These are phyloP conservation scores for Heterodera carotae DNA, from an alignment of 1,140 invertebrate genomes.

Conservation along the genomic window DNA sequence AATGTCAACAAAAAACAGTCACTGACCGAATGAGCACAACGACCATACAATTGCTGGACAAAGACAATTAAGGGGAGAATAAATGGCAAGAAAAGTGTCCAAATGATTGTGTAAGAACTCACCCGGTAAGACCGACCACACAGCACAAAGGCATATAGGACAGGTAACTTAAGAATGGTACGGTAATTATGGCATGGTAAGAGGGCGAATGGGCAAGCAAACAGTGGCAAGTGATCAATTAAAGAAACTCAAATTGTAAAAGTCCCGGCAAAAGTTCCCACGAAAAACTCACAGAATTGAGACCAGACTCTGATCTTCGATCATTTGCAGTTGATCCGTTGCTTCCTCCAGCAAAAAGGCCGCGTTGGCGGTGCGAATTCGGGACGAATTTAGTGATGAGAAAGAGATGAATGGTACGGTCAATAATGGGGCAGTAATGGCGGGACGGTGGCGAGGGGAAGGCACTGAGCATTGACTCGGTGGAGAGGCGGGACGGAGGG, in stretches of 20 bases:
- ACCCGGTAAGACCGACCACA: constrained; percentile 52
- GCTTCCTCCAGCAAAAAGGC: neutral
- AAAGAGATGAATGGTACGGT: neutral
- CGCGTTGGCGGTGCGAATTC: neutral
- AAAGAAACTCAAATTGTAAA: neutral
- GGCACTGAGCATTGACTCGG: neutral
- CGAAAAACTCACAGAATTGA: constrained; percentile 20
- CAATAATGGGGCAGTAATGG: neutral
- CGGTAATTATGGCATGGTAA: neutral
- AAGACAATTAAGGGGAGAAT: constrained; percentile 50
- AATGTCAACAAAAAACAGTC: neutral
- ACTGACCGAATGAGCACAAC: constrained; percentile 55
- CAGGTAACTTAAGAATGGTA: constrained; percentile 33
- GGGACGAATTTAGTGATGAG: neutral
- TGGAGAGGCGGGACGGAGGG: no score
- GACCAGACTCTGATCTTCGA: constrained; percentile 25
- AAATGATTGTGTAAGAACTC: neutral
- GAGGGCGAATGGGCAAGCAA: neutral
- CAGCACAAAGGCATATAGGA: constrained; percentile 59
- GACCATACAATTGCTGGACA: constrained; percentile 55
- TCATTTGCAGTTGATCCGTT: neutral
- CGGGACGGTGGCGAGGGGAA: neutral
- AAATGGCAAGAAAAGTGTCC: neutral
- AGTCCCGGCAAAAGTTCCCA: neutral
- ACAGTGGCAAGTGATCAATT: neutral